Conservation (phyloP, 1,140 invertebrate genomes). For the Mercenaria mercenaria region DNA sequence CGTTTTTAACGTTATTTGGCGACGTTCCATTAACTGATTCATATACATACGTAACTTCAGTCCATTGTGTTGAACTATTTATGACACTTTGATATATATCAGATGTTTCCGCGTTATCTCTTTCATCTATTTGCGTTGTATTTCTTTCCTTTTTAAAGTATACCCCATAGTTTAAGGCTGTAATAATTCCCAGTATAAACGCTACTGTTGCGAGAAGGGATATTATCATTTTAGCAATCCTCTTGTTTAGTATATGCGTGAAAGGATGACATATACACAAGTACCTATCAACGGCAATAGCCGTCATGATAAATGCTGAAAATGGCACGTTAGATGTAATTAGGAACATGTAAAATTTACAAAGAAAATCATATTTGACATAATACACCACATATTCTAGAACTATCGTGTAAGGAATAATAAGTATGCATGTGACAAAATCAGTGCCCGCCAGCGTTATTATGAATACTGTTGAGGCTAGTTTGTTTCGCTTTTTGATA, state of each 20-base stretch:
- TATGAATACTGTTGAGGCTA: constrained; percentile 84
- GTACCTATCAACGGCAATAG: constrained; percentile 85
- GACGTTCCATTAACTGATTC: background rate
- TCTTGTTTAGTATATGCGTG: constrained; percentile 79
- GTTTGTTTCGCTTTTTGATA: constrained; percentile 81
- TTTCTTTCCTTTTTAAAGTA: constrained; percentile 58
- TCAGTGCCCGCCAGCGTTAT: constrained; percentile 83
- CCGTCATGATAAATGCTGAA: constrained; percentile 85
- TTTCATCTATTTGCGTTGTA: background rate
- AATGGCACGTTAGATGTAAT: constrained; percentile 84
- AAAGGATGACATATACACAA: constrained; percentile 85
- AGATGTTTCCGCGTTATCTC: background rate
- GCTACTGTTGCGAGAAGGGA: constrained; percentile 76
- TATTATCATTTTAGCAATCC: constrained; percentile 80
- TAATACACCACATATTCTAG: constrained; percentile 78
- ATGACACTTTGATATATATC: background rate
- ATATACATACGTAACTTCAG: background rate
- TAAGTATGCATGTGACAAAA: constrained; percentile 80
- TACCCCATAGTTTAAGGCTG: constrained; percentile 79
- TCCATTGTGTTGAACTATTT: background rate
- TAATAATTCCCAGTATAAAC: constrained; percentile 79
- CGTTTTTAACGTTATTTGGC: background rate
- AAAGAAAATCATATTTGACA: constrained; percentile 77
- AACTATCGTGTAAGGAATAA: constrained; percentile 83
- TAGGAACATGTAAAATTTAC: constrained; percentile 84